Conservation (phyloP, 2,797 vertebrate species). For the Diglossa cyanea region DNA sequence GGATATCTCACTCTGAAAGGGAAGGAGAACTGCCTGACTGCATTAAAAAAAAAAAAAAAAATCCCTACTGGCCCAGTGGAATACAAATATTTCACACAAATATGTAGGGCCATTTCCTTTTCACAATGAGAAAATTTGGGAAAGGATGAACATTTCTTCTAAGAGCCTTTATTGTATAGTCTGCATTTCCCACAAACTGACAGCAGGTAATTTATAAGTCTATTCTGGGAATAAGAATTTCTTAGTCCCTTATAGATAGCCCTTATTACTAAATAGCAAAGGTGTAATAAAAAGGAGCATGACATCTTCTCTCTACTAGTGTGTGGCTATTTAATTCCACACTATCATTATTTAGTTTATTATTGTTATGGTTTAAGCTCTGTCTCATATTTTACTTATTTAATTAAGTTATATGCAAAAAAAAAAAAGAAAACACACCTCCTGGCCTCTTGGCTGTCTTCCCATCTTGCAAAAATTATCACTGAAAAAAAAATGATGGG, state of each 20-base stretch:
- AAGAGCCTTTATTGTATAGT: slow-evolving; percentile 21
- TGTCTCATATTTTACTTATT: slow-evolving; percentile 48
- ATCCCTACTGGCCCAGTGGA: neutral
- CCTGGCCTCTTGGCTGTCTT: slow-evolving; percentile 29
- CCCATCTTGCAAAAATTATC: slow-evolving; percentile 46
- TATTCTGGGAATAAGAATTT: slow-evolving; percentile 8
- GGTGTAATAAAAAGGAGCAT: slow-evolving; percentile 12
- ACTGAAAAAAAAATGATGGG: neutral
- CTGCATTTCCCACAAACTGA: slow-evolving; percentile 30
- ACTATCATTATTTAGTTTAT: slow-evolving; percentile 6
- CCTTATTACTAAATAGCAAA: slow-evolving; percentile 32
- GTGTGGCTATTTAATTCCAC: slow-evolving; percentile 28
- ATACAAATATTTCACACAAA: slow-evolving; percentile 32
- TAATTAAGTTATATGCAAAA: slow-evolving; percentile 47
- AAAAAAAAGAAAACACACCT: slow-evolving; percentile 17
- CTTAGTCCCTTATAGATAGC: neutral
- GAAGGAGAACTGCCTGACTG: neutral
- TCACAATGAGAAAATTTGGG: slow-evolving; percentile 22
- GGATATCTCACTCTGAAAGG: neutral
- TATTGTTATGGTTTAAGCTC: slow-evolving; percentile 13
- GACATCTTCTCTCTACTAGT: neutral
- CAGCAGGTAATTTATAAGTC: slow-evolving; percentile 41
- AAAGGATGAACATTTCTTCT: neutral
- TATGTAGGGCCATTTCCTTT: slow-evolving; percentile 44
- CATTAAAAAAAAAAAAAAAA: neutral